Percentiles rank a stretch among this genome's conserved stretches.
phyloP scores from a whole-genome alignment of 2,113 vertebrate genomes.

The Sinosuthora webbiana region DNA sequence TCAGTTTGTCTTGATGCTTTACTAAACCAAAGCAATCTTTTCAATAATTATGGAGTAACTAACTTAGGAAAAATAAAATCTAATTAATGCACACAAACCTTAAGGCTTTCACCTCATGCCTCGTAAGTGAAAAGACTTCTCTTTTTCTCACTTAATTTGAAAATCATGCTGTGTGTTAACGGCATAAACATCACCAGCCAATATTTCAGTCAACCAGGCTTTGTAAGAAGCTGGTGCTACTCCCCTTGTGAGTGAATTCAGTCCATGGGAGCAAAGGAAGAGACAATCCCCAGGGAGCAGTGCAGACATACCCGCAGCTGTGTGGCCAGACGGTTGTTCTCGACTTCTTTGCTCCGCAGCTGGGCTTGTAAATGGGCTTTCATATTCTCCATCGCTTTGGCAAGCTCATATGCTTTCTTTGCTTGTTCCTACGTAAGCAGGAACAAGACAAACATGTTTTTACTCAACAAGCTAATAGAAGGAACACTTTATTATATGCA shows the following conservation, averaged over 20 bases:
- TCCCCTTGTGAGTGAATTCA: background rate
- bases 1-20: background rate
- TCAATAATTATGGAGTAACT: background rate
- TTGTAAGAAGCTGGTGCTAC: background rate
- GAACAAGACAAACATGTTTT: background rate
- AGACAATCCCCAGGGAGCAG: background rate
- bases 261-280: background rate
- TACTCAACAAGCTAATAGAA: background rate
- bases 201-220: background rate
- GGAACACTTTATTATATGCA: background rate
- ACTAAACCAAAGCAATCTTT: background rate
- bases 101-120: background rate
- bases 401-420: slow-evolving; percentile 77
- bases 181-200: background rate
- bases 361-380: slow-evolving; percentile 84
- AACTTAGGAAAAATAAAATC: background rate
- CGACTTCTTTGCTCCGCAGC: slow-evolving; percentile 84
- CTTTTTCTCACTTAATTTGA: background rate
- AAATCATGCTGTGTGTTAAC: background rate
- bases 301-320: slow-evolving; percentile 80
- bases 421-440: slow-evolving; percentile 75
- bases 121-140: background rate
- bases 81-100: background rate
- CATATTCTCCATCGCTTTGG: slow-evolving; percentile 82
- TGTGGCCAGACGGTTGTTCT: slow-evolving; percentile 81